These are phyloP conservation scores for Myiagra hebetior DNA, from an alignment of 2,113 vertebrate genomes.

Conservation along the genomic window DNA sequence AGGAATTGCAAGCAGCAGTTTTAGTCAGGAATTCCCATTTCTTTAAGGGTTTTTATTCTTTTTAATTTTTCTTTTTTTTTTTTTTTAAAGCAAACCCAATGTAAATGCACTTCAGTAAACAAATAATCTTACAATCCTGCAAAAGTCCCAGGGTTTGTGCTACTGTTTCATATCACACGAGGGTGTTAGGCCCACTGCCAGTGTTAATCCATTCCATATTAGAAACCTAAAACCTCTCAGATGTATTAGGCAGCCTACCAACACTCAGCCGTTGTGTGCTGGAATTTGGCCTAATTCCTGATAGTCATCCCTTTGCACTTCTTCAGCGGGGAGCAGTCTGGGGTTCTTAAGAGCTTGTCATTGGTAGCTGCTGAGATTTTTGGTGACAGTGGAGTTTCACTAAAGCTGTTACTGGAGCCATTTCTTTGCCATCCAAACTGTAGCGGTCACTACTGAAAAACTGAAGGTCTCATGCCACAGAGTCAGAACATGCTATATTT, in stretches of 20 bases:
- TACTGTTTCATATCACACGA: constrained; percentile 54
- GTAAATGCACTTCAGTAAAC: neutral
- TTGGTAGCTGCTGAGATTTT: neutral
- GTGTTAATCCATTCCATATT: constrained; percentile 37
- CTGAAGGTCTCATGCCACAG: neutral
- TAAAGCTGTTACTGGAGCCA: neutral
- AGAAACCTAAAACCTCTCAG: constrained; percentile 40
- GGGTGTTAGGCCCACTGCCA: constrained; percentile 41
- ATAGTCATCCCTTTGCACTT: neutral
- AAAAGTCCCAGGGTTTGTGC: constrained; percentile 15
- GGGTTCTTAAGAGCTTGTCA: neutral
- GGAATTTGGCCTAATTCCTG: constrained; percentile 41
- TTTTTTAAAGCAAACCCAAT: neutral
- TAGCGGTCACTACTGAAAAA: neutral
- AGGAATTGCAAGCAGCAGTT: neutral
- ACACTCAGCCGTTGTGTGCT: neutral
- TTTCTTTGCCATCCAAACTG: neutral
- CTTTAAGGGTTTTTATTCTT: neutral
- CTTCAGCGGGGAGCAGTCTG: neutral
- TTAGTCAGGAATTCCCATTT: neutral
- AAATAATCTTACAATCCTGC: neutral
- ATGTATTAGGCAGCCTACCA: constrained; percentile 29
- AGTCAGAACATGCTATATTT: neutral
- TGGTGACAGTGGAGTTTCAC: neutral
- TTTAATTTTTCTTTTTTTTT: neutral